Base-by-base conservation (phyloP, 2,888 invertebrate genomes). In the Apamea anceps region DNA sequence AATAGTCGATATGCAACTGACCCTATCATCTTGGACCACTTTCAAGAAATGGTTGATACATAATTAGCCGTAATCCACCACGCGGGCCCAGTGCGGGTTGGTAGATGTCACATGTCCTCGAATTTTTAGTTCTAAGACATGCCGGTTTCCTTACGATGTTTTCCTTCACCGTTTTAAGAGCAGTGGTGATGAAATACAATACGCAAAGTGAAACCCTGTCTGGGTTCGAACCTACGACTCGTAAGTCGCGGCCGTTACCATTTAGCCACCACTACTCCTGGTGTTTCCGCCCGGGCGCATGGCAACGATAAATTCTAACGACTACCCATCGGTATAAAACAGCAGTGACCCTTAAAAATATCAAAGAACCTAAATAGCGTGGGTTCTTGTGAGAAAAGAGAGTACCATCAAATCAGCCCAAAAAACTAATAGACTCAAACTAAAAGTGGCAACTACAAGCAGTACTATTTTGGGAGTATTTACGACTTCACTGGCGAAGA, bases 381-480 rank as follows among this genome's bases (percentile, higher is more conserved):
- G n/a, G 1, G 57, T 60, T 25, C 25, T 57, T 57, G 10, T n/a
- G 12, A 57, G 0, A 42, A 25, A 62, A 84, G 60, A 45, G 18
- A 28, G 32, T 28, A 15, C 21, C 18, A 67, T n/a, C 10, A 37
- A 60, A 60, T 73, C 8, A 54, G 7, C 15, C 32, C 13, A 28
- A 4, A 32, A 48, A 72, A 72, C n/a, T 67, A 63, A 42, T 65
- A n/a, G 7, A 37, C n/a, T n/a, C 8, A 21, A 18, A 6, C 12
- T 28, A 51, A 13, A 45, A 1, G 3, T 67, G 37, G 37, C 25
- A 37, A 54, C 82, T 81, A 66, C 65, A 66, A 73, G 73, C 65
- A 12, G 32, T 37, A 60, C 62, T 70, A 51, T 32, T 48, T 51
- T 57, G 51, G 28, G 57, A 79, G 28, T 79, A 67, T 78, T 78